Conservation (phyloP, 2,888 invertebrate species). For the Netelia virgata region DNA sequence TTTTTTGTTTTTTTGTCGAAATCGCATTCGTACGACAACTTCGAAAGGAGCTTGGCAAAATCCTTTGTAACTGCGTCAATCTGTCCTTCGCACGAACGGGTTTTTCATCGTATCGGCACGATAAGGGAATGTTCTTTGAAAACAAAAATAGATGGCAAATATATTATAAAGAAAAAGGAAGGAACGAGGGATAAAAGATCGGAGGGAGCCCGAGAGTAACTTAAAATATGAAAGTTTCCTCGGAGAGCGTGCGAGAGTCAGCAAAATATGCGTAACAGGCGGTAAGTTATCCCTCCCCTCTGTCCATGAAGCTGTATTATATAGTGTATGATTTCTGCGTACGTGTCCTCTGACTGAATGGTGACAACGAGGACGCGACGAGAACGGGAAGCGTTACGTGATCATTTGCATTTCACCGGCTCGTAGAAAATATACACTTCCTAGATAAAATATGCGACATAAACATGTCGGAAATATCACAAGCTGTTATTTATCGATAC, state of each 20-base stretch:
- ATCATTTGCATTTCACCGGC: conserved; percentile 64
- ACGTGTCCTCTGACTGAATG: conserved; percentile 57
- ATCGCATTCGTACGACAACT: neutral
- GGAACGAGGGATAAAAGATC: neutral
- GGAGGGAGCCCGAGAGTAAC: conserved; percentile 27
- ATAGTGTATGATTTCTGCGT: conserved; percentile 44
- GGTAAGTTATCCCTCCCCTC: conserved; percentile 26
- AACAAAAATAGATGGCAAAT: conserved; percentile 17
- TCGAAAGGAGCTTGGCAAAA: neutral
- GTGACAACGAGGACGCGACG: conserved; percentile 50
- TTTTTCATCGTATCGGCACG: conserved; percentile 25
- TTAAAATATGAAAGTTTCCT: conserved; percentile 62
- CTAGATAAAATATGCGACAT: conserved; percentile 7
- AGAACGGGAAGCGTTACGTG: conserved; percentile 61
- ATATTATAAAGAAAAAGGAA: neutral
- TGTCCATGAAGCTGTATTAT: neutral
- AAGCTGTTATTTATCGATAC: no score
- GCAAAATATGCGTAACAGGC: conserved; percentile 63
- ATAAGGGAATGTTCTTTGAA: conserved; percentile 1
- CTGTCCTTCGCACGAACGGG: conserved; percentile 28
- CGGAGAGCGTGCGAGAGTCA: conserved; percentile 51
- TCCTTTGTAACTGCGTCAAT: conserved; percentile 49
- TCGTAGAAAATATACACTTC: conserved; percentile 47
- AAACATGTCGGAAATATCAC: no score
- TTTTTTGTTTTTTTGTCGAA: neutral